Conservation (phyloP, 2,113 vertebrate genomes). For the Scortum barcoo region DNA sequence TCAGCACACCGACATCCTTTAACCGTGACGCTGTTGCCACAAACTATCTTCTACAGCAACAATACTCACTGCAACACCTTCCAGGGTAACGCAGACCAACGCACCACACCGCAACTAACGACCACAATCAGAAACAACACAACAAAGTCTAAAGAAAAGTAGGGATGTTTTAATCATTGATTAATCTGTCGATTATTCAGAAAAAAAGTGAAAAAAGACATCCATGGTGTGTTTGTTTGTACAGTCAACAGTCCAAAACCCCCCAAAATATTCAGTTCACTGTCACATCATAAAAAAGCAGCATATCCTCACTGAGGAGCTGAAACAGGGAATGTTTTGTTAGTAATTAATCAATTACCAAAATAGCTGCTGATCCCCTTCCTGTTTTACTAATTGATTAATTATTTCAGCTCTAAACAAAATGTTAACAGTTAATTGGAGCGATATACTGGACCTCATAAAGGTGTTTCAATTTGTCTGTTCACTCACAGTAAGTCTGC, state of each 20-base stretch:
- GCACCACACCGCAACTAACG: neutral
- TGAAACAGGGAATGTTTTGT: neutral
- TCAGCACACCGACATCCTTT: neutral
- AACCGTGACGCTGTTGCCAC: constrained; percentile 20
- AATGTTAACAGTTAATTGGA: neutral
- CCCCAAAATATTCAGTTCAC: neutral
- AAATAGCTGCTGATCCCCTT: neutral
- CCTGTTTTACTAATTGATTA: neutral
- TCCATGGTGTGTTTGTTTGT: neutral
- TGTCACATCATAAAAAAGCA: neutral
- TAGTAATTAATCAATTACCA: neutral
- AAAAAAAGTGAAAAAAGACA: neutral
- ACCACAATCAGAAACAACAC: neutral
- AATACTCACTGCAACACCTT: neutral
- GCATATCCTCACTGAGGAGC: neutral
- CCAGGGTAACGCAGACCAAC: neutral
- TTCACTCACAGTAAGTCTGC: neutral
- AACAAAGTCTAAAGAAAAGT: neutral
- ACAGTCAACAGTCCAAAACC: neutral
- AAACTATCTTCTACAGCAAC: constrained; percentile 24
- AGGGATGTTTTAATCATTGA: neutral
- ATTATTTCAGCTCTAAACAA: too few species aligned
- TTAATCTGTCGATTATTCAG: neutral
- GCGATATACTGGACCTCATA: too few species aligned
- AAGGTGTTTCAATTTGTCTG: neutral